Base-by-base conservation (phyloP, 2,797 vertebrate species). In the Poecilia gillii region DNA sequence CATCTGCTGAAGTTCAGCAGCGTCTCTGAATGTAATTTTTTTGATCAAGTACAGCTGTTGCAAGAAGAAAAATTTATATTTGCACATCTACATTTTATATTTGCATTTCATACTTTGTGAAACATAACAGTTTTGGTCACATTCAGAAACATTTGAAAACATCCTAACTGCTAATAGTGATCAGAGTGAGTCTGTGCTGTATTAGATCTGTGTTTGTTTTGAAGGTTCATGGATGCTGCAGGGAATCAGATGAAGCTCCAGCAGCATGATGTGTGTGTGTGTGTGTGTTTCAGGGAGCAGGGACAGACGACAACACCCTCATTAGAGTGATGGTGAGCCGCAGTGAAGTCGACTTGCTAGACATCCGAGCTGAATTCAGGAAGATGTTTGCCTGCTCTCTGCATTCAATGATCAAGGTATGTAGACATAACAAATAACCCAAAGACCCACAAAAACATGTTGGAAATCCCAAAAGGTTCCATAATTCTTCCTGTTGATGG, bases 241-340 rank as follows among this genome's bases (percentile, higher is more conserved):
- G 12, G 28, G 14, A 64, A 31, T 31, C 16, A 39, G 5, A 18
- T 66, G 36, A 39, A 23, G 62, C 7, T 8, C 64, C 39, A 70
- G 23, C 39, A n/a, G 39, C 28, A 12, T 53, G 4, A 73, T 75
- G 4, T 75, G 4, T 73, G 1, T 72, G 1, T 80, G 14, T 45
- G 28, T 81, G n/a, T 84, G 33, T 85, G 80, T 76, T 62, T 20
- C 87, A 96, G 96, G 98, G 98, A 2, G 89, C 88, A 0, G 98
- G 98, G 28, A 99, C 98, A 0, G 97, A 99, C 59, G 98, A 99
- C 75, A 80, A 96, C 13, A 98, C 97, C 12, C 90, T 99, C 93
- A 97, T 98, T 82, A 95, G 97, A 86, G 94, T 97, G 84, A 94
- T 99, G 95, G 97, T 95, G 84, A 96, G 95, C 57, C 97, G 98